Base-by-base conservation (phyloP, 2,888 invertebrate genomes). In the Ypsolopha scabrella region DNA sequence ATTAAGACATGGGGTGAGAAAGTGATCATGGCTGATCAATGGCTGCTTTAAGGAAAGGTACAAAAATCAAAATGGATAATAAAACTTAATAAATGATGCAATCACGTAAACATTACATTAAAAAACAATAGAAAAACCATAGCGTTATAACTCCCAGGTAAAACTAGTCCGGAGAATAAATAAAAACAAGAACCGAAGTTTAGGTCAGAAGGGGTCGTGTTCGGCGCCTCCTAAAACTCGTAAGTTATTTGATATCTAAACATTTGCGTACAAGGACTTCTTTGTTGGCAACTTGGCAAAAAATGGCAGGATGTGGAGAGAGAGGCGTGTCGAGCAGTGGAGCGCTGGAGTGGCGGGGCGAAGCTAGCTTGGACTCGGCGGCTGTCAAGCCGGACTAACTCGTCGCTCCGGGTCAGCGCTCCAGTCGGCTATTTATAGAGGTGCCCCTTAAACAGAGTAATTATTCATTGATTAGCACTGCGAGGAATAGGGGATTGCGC, bases 391-490 rank as follows among this genome's bases (percentile, higher is more conserved):
- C 82, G 82, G 82, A 81, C 82, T 80, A 82, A 81, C 85, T 78
- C 82, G 86, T 83, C 85, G 83, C 82, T 82, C 81, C 85, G 80
- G 85, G 85, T 85, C 86, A 86, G 82, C 86, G 86, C 82, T 85
- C 86, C 83, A 85, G 80, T 80, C 72, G 70, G 80, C 83, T 86
- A 86, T 86, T 85, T 85, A 85, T 86, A 86, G 85, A 86, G 77
- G 78, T 83, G 80, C 80, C 81, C 85, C 86, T 86, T 85, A 85
- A 86, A 85, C 85, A 86, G 85, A 86, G 83, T 86, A 86, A 86
- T 86, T 86, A 86, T 86, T 86, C 85, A 86, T 85, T 86, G 85
- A 86, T 86, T 86, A 86, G 85, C 81, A 81, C 82, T 80, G 81
- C 82, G 75, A 80, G 83, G 83, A 85, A 83, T 86, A 83, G 81